A percentile compares a stretch with the other conserved stretches of the same genome.
Evolutionary conservation across 2,113 vertebrate species (phyloP).

Genomic region (Caracal caracal): DNA sequence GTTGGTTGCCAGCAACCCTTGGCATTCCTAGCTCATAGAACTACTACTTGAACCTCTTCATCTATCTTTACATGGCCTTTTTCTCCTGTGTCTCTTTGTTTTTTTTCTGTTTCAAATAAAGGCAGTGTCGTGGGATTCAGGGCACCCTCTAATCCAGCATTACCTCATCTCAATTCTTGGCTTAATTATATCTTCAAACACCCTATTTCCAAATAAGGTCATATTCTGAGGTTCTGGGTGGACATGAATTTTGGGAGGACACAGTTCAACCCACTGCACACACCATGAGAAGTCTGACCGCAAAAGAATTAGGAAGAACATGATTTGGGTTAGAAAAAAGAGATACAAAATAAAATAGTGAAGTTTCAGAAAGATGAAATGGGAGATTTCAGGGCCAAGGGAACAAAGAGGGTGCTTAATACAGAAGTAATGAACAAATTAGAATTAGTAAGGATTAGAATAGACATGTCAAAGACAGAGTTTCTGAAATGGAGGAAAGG

Average conservation of each 20-base stretch:
- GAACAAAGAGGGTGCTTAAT: not conserved
- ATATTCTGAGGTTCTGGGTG: not conserved
- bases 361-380: not conserved
- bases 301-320: not conserved
- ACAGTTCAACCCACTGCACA: not conserved
- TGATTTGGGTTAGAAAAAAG: not conserved
- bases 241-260: not conserved
- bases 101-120: not conserved
- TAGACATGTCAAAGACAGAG: not conserved
- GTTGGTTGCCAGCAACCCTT: not conserved
- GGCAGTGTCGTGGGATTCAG: too few relatives aligned
- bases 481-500: not conserved
- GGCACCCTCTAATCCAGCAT: not conserved
- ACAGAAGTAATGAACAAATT: constrained; percentile 22
- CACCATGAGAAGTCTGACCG: not conserved
- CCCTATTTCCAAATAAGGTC: not conserved
- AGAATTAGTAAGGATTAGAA: constrained; percentile 5
- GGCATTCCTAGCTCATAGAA: not conserved
- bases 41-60: not conserved
- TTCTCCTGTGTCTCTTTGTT: not conserved
- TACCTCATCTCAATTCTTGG: not conserved
- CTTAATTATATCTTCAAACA: not conserved
- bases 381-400: not conserved
- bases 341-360: not conserved
- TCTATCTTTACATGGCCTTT: too few relatives aligned